Base-by-base conservation (phyloP, 37 sponge, comb jelly and placozoan genomes). In the Crambe crambe region DNA sequence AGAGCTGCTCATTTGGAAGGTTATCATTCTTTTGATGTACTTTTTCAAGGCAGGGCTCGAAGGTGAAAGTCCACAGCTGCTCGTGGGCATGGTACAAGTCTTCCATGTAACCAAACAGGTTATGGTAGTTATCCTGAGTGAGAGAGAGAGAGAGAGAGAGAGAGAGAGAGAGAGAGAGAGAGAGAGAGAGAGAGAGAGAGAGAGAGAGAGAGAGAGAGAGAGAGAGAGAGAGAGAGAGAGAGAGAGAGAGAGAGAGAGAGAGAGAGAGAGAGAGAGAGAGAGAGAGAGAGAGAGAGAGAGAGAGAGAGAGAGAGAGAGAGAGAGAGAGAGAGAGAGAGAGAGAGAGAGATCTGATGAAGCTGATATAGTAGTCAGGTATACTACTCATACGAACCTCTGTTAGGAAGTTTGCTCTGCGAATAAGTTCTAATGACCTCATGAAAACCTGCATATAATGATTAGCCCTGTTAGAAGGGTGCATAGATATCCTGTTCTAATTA, bases 51-150 rank as follows among this genome's bases (percentile, higher is more conserved):
- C 81, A 84, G 27, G 90, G 90, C 35, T 70, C 64, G 8, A 89
- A 70, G 5, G 77, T 71, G 32, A 40, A 62, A 39, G 62, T 37
- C 90, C 90, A 89, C 65, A 89, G 79, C 58, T 68, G 56, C 26
- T 75, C 76, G 37, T 89, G 90, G 6, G 80, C 85, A 26, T 51
- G 22, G 42, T 83, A 78, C 0, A 89, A 72, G 39, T 89, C 81
- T 43, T 80, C 75, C 90, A 89, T 89, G 76, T 80, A 80, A 40
- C 71, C 79, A 80, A 89, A 89, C 60, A 89, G 62, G 51, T 89
- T 89, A 65, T 89, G 80, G 62, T 89, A 89, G 80, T 76, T 80
- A 3, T 85, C 89, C 78, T 81, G 72, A 17, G 74, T n/a, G n/a
- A n/a, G n/a, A n/a, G n/a, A n/a, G n/a, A n/a, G n/a, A n/a, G n/a